Percentiles rank a stretch among this genome's conserved stretches.
Evolutionary conservation across 2,113 vertebrate species (phyloP).

Genomic region (Synodontis membranacea): DNA sequence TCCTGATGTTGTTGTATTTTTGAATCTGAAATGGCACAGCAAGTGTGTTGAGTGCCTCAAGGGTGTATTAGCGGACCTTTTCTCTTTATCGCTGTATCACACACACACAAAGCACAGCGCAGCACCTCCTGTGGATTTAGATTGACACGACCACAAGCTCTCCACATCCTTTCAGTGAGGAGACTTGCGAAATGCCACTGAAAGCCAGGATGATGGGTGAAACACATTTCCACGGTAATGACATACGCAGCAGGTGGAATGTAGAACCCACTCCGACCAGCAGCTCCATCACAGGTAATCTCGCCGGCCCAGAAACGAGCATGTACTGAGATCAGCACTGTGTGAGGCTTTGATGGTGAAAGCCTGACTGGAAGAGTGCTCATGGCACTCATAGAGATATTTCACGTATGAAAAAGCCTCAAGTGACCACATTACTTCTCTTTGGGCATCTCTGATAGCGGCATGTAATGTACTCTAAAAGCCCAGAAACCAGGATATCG

Average conservation of each 20-base stretch:
- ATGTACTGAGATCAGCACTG: constrained; percentile 19
- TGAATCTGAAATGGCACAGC: constrained; percentile 18
- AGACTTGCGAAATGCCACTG: constrained; percentile 44
- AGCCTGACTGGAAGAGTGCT: constrained; percentile 53
- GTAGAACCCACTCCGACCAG: constrained; percentile 56
- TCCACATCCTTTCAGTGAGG: constrained; percentile 47
- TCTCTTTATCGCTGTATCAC: constrained; percentile 19
- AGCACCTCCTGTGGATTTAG: constrained; percentile 41
- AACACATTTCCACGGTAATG: constrained; percentile 77
- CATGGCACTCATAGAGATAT: constrained; percentile 57
- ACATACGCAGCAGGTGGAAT: constrained; percentile 84
- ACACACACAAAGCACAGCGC: constrained; percentile 23
- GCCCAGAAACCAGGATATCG: constrained; percentile 27
- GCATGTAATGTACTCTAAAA: constrained; percentile 42
- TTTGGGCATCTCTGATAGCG: constrained; percentile 43
- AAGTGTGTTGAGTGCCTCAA: constrained; percentile 33
- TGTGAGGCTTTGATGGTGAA: constrained; percentile 58
- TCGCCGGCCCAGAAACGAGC: constrained; percentile 41
- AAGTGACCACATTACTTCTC: constrained; percentile 57
- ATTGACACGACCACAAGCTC: constrained; percentile 33
- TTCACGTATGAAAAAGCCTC: constrained; percentile 60
- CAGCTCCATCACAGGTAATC: constrained; percentile 58
- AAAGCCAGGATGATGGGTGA: constrained; percentile 64
- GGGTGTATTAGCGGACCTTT: constrained; percentile 34
- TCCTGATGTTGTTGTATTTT: constrained; percentile 31